These are phyloP conservation scores for Sardinella longiceps DNA, from an alignment of 2,797 vertebrate species.

Conservation along the genomic window DNA sequence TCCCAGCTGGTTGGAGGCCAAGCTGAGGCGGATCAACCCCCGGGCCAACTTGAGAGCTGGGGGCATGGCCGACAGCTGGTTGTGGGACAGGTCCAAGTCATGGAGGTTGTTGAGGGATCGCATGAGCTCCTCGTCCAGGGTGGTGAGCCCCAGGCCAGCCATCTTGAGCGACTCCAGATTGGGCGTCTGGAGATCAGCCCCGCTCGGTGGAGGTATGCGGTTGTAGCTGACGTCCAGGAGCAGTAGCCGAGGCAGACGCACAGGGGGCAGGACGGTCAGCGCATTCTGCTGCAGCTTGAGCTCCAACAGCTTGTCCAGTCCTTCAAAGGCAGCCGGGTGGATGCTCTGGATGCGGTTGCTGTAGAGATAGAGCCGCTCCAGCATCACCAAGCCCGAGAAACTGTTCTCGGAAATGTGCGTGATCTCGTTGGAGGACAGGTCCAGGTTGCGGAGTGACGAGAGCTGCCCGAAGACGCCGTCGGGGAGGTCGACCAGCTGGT, in stretches of 20 bases:
- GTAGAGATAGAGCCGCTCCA: constrained; percentile 93
- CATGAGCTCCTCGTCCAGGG: constrained; percentile 82
- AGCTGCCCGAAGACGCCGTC: constrained; percentile 84
- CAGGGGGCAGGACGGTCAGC: constrained; percentile 77
- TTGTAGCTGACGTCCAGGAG: constrained; percentile 92
- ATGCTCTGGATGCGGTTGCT: constrained; percentile 87
- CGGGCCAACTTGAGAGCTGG: constrained; percentile 74
- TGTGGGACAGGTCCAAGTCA: constrained; percentile 88
- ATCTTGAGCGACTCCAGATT: constrained; percentile 88
- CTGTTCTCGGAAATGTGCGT: constrained; percentile 86
- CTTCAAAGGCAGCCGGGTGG: constrained; percentile 84
- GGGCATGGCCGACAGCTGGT: constrained; percentile 82
- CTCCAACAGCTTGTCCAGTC: constrained; percentile 85
- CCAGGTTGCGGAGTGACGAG: constrained; percentile 85
- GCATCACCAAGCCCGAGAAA: constrained; percentile 84
- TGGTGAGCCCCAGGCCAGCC: constrained; percentile 80
- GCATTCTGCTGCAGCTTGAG: constrained; percentile 91
- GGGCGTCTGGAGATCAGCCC: constrained; percentile 73
- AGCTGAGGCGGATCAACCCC: constrained; percentile 84
- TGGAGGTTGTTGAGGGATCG: constrained; percentile 85
- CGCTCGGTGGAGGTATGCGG: constrained; percentile 72
- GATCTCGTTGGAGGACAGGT: constrained; percentile 88
- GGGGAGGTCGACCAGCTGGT: constrained; percentile 84
- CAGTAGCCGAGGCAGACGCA: constrained; percentile 83
- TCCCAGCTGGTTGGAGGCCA: constrained; percentile 84